A percentile compares a stretch with the other conserved stretches of the same genome.
phyloP scores from a whole-genome alignment of 2,888 invertebrate species.

The Chirona hameri region DNA sequence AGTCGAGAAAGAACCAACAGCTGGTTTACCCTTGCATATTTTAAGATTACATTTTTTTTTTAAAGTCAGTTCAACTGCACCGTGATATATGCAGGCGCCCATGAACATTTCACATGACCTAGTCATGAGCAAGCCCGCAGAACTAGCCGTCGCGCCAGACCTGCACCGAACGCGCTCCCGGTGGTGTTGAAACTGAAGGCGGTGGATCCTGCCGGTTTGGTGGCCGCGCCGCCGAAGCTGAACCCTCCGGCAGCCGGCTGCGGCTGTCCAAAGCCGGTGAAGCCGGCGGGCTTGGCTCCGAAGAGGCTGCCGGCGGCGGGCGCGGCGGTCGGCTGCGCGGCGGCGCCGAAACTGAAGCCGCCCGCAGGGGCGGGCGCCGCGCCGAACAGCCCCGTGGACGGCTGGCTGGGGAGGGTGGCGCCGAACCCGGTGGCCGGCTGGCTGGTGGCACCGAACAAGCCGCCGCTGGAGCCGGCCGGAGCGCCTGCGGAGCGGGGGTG shows the following conservation, averaged over 20 bases:
- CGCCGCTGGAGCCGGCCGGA: constrained; percentile 43
- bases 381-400: constrained; percentile 54
- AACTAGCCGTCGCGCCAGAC: neutral
- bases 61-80: too few relatives aligned
- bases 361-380: constrained; percentile 36
- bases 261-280: constrained; percentile 28
- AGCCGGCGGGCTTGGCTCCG: constrained; percentile 32
- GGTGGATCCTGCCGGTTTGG: constrained; percentile 34
- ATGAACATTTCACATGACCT: too few relatives aligned
- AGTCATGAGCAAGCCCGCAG: too few relatives aligned
- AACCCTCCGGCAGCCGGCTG: constrained; percentile 24
- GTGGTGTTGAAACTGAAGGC: constrained; percentile 29
- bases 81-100: too few relatives aligned
- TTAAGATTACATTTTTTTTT: too few relatives aligned
- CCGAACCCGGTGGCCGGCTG: neutral
- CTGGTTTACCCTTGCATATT: too few relatives aligned
- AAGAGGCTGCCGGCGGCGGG: constrained; percentile 40
- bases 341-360: constrained; percentile 31
- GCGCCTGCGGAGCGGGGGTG: neutral
- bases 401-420: neutral
- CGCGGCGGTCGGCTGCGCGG: constrained; percentile 39
- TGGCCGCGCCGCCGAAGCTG: neutral
- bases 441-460: constrained; percentile 52
- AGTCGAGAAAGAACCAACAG: too few relatives aligned
- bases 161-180: constrained; percentile 30